These are phyloP conservation scores for Cheilosia variabilis DNA, from an alignment of 2,888 invertebrate species.

Conservation along the genomic window DNA sequence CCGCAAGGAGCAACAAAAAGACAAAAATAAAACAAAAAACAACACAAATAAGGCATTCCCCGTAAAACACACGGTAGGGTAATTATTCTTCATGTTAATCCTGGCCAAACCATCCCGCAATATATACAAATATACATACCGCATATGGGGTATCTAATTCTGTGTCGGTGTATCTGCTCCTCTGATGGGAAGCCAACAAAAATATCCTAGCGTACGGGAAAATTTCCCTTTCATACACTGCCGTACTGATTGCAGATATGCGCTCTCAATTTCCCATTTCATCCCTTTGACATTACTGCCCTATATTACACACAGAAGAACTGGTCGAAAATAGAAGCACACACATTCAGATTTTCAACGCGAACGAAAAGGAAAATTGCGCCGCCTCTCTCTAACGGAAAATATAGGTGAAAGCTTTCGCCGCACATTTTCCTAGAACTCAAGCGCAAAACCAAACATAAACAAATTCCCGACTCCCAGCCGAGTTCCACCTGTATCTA, in stretches of 20 bases:
- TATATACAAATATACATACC: neutral
- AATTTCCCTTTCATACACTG: constrained; percentile 70
- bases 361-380: constrained; percentile 47
- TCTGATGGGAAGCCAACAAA: constrained; percentile 15
- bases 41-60: neutral
- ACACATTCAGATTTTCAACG: constrained; percentile 1
- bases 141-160: constrained; percentile 31
- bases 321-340: constrained; percentile 60
- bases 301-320: constrained; percentile 56
- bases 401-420: constrained; percentile 73
- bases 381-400: constrained; percentile 31
- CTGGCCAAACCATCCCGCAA: constrained; percentile 11
- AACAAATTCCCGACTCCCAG: constrained; percentile 41
- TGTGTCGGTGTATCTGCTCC: constrained; percentile 34
- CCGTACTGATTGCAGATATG: constrained; percentile 75
- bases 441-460: constrained; percentile 30
- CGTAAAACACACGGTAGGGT: neutral
- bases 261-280: constrained; percentile 68
- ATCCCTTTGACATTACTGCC: constrained; percentile 72
- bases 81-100: constrained; percentile 49
- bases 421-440: constrained; percentile 16
- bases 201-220: constrained; percentile 72
- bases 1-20: neutral
- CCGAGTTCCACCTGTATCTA: constrained; percentile 54
- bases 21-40: neutral